Evolutionary conservation across 2,888 invertebrate species (phyloP).

Genomic region (Macroteleia sp.): DNA sequence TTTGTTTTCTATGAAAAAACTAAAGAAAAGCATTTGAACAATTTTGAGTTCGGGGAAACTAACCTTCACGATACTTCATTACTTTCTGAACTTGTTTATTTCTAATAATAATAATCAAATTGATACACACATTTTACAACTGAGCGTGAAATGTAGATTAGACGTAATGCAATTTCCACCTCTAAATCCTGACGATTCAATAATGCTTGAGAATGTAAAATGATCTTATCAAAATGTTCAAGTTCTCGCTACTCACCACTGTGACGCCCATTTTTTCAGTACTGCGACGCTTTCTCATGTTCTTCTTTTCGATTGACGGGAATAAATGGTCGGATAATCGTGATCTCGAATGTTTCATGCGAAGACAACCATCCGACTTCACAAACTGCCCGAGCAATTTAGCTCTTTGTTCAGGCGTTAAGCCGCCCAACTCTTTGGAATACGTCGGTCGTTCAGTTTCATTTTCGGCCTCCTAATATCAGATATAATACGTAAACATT

Average conservation of each 20-base stretch:
- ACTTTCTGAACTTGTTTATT: too few species aligned
- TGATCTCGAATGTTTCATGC: constrained; percentile 76
- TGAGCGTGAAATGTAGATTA: constrained; percentile 28
- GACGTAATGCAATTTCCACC: constrained; percentile 47
- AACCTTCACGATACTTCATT: too few species aligned
- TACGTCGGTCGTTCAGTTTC: constrained; percentile 76
- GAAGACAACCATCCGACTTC: constrained; percentile 74
- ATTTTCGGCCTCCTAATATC: constrained; percentile 80
- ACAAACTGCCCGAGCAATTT: constrained; percentile 78
- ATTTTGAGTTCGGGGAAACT: too few species aligned
- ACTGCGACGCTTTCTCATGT: constrained; percentile 86
- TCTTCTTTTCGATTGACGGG: constrained; percentile 79
- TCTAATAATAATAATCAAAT: constrained; percentile 8
- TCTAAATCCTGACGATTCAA: constrained; percentile 44
- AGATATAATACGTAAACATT: too few species aligned
- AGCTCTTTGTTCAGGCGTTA: constrained; percentile 78
- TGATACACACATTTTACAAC: constrained; percentile 20
- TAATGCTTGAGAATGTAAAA: constrained; percentile 62
- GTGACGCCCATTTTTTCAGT: constrained; percentile 86
- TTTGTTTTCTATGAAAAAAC: too few species aligned
- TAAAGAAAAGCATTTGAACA: too few species aligned
- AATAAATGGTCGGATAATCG: constrained; percentile 77
- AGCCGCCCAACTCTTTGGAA: constrained; percentile 75
- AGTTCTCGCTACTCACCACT: constrained; percentile 85
- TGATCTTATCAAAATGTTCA: constrained; percentile 61